Evolutionary conservation across 2,797 vertebrate species (phyloP).

Genomic region (Myoxocephalus aenaeus): DNA sequence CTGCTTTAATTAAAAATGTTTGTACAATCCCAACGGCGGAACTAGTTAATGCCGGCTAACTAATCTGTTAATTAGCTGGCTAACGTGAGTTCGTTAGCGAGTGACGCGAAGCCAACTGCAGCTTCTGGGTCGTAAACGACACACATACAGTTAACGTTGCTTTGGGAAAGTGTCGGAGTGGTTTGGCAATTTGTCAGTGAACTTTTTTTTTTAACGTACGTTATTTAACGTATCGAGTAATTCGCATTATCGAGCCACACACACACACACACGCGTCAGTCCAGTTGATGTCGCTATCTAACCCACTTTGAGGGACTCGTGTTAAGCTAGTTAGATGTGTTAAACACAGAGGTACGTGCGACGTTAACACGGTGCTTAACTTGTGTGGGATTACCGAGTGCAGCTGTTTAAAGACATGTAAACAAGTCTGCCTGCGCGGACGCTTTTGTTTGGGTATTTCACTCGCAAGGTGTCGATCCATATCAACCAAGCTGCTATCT

Average conservation of each 20-base stretch:
- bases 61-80: constrained; percentile 52
- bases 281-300: too few relatives aligned
- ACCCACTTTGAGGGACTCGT: too few relatives aligned
- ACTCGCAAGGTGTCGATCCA: constrained; percentile 8
- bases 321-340: too few relatives aligned
- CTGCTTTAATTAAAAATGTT: neutral
- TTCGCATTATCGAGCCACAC: too few relatives aligned
- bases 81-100: neutral
- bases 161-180: too few relatives aligned
- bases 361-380: neutral
- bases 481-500: neutral
- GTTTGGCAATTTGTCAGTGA: too few relatives aligned
- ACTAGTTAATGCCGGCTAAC: constrained; percentile 30
- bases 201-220: too few relatives aligned
- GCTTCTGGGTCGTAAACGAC: too few relatives aligned
- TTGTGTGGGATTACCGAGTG: constrained; percentile 8
- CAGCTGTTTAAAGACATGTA: constrained; percentile 32
- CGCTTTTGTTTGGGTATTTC: neutral
- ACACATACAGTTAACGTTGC: too few relatives aligned
- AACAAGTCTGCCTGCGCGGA: constrained; percentile 25
- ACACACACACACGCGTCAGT: too few relatives aligned
- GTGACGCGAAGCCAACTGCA: too few relatives aligned
- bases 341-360: neutral
- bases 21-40: neutral
- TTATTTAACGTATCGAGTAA: too few relatives aligned